Evolutionary conservation across 2,888 invertebrate genomes (phyloP).

Genomic region (Diaphora mendica): DNA sequence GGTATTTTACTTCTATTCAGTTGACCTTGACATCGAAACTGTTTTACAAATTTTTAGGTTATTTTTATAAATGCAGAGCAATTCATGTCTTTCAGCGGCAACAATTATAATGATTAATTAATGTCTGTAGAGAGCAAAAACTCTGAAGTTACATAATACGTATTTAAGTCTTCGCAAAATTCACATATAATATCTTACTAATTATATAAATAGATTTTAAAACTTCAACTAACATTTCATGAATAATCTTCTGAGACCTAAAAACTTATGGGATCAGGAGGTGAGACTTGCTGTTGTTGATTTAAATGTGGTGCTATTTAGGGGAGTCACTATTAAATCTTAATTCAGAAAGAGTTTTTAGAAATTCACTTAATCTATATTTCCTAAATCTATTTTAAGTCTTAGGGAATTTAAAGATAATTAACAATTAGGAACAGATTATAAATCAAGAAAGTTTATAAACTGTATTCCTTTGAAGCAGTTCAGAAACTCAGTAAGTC

Average conservation of each 20-base stretch:
- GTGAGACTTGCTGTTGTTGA: not conserved
- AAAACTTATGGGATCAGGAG: not conserved
- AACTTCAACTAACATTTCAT: not conserved
- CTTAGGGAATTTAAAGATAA: not conserved
- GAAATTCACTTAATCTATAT: not conserved
- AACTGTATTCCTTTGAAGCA: not conserved
- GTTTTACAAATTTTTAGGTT: not conserved
- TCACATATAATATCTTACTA: not conserved
- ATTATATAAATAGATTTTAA: not conserved
- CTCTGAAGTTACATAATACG: no score
- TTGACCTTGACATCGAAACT: not conserved
- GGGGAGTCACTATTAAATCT: not conserved
- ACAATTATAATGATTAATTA: not conserved
- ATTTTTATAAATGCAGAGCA: not conserved
- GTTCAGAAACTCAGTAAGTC: not conserved
- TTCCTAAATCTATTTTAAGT: not conserved
- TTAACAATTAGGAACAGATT: not conserved
- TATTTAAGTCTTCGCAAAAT: not conserved
- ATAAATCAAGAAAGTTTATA: not conserved
- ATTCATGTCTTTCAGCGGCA: not conserved
- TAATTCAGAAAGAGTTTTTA: not conserved
- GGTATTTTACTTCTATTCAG: no score
- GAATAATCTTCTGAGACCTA: not conserved
- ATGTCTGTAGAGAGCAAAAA: not conserved
- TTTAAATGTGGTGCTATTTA: not conserved